These are phyloP conservation scores for Rattus norvegicus DNA, from an alignment of 2,113 vertebrate species.

Conservation along the genomic window DNA sequence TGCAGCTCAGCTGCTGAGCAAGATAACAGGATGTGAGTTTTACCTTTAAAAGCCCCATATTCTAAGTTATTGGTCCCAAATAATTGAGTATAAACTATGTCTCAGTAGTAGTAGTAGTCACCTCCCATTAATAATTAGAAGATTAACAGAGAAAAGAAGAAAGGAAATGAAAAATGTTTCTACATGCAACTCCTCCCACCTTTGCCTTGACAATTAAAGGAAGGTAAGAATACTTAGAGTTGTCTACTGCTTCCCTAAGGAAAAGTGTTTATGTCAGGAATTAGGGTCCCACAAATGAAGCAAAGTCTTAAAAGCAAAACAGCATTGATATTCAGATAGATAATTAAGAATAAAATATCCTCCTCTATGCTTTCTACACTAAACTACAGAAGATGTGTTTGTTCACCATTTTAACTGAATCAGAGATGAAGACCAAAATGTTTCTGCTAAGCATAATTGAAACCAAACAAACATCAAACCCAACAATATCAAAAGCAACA, in stretches of 20 bases:
- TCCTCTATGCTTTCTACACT: not conserved
- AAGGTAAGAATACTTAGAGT: not conserved
- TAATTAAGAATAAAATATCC: not conserved
- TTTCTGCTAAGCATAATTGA: not conserved
- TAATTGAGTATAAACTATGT: not conserved
- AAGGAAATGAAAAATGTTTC: not conserved
- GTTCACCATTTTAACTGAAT: not conserved
- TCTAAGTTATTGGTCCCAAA: not conserved
- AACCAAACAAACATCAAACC: not conserved
- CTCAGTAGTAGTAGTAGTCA: too few relatives aligned
- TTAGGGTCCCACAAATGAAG: not conserved
- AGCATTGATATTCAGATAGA: not conserved
- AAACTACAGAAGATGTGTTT: not conserved
- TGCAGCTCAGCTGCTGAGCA: not conserved
- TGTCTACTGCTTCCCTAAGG: not conserved
- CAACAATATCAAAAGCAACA: not conserved
- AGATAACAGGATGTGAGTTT: not conserved
- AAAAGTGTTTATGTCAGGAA: not conserved
- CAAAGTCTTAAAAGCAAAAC: not conserved
- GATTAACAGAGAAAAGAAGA: not conserved
- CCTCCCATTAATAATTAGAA: not conserved
- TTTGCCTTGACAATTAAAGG: not conserved
- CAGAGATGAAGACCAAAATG: not conserved
- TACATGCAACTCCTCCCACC: accelerated
- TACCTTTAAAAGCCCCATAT: not conserved